A percentile compares a stretch with the other conserved stretches of the same genome.
phyloP scores from a whole-genome alignment of 2,888 invertebrate genomes.

The Agrochola lychnidis region DNA sequence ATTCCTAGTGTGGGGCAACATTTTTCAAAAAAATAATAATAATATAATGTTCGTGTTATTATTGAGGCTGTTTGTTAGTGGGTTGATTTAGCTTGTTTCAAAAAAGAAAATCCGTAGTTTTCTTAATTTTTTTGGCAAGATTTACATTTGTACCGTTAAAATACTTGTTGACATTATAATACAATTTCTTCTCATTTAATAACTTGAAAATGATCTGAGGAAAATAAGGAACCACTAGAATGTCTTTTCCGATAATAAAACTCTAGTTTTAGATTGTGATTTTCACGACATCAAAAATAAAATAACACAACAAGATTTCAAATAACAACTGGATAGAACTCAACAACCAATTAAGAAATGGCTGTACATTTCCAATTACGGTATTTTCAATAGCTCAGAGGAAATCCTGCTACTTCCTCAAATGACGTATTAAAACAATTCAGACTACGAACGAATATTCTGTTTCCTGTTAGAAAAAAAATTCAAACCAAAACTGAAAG shows the following conservation, averaged over 20 bases:
- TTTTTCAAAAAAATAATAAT: too few relatives aligned
- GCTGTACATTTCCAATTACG: constrained; percentile 10
- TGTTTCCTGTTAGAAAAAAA: constrained; percentile 27
- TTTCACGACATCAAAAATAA: not conserved
- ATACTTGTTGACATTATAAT: not conserved
- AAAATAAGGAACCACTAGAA: not conserved
- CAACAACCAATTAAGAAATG: constrained; percentile 24
- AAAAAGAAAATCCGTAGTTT: not conserved
- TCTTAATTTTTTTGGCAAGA: not conserved
- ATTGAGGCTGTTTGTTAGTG: not conserved
- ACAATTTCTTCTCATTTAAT: not conserved
- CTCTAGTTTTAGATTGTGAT: not conserved
- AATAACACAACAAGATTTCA: not conserved
- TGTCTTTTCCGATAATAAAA: not conserved
- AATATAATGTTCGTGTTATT: too few relatives aligned
- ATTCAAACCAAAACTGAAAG: constrained; percentile 24
- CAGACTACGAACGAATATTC: constrained; percentile 38
- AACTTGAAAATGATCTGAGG: not conserved
- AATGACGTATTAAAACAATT: constrained; percentile 27
- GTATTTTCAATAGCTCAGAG: constrained; percentile 17
- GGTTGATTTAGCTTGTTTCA: not conserved
- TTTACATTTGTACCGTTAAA: not conserved
- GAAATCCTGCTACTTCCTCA: not conserved
- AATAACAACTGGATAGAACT: constrained; percentile 1
- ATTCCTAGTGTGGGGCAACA: too few relatives aligned